phyloP scores from a whole-genome alignment of 2,113 vertebrate species.

The Channa argus region DNA sequence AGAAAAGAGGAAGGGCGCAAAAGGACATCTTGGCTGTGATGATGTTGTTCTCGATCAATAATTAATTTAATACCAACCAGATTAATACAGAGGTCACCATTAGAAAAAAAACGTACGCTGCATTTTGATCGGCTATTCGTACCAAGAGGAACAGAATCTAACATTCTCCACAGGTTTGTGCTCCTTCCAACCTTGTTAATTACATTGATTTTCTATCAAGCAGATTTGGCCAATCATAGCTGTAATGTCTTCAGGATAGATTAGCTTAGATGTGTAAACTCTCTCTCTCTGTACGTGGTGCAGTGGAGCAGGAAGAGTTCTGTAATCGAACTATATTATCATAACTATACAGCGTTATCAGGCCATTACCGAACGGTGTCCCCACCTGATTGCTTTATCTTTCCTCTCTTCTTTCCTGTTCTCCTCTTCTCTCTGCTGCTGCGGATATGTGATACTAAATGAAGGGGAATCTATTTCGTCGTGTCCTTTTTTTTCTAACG shows the following conservation, averaged over 20 bases:
- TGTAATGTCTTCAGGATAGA: conserved; percentile 16
- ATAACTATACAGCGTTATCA: conserved; percentile 12
- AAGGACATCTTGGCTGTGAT: conserved; percentile 16
- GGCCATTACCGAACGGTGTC: conserved; percentile 36
- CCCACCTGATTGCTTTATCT: conserved; percentile 29
- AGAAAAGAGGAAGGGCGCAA: conserved; percentile 32
- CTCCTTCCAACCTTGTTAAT: too few species aligned
- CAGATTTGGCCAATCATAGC: not conserved
- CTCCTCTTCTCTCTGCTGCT: not conserved
- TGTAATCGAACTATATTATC: conserved; percentile 22
- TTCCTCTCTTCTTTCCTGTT: not conserved
- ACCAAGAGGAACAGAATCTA: too few species aligned
- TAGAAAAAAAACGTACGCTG: too few species aligned
- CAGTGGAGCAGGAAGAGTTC: conserved; percentile 23
- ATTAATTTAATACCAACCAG: too few species aligned
- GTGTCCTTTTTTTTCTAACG: too few species aligned
- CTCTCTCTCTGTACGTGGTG: conserved; percentile 7
- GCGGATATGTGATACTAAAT: conserved; percentile 24
- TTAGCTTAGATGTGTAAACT: conserved; percentile 41
- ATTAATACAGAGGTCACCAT: too few species aligned
- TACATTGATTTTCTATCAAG: too few species aligned
- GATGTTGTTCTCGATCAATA: too few species aligned
- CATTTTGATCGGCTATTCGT: too few species aligned
- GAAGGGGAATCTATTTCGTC: conserved; percentile 2
- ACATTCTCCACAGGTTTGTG: too few species aligned